Conservation (phyloP, 2,113 vertebrate genomes). For the Dendropsophus ebraccatus region DNA sequence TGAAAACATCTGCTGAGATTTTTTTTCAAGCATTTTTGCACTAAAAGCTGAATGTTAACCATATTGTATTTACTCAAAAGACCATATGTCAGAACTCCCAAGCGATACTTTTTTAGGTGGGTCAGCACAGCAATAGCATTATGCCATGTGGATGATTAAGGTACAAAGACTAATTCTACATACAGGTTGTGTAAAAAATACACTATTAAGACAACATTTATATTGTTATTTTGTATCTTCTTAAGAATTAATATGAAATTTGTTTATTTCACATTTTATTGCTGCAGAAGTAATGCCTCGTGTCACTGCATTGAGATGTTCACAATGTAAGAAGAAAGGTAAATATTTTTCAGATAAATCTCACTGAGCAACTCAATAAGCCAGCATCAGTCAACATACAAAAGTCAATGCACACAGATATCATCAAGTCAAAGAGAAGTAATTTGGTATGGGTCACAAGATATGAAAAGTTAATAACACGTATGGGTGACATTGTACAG, state of each 20-base stretch:
- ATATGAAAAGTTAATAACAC: background rate
- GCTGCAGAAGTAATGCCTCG: background rate
- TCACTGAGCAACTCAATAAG: slow-evolving; percentile 30
- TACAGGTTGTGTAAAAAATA: slow-evolving; percentile 6
- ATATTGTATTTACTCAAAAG: slow-evolving; percentile 59
- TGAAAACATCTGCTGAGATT: slow-evolving; percentile 55
- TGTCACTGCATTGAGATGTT: background rate
- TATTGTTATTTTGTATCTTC: background rate
- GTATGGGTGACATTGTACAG: background rate
- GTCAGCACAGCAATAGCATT: slow-evolving; percentile 53
- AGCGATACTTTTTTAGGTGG: slow-evolving; percentile 56
- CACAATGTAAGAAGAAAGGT: background rate
- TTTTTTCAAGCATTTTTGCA: slow-evolving; percentile 50
- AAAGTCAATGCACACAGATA: slow-evolving; percentile 42
- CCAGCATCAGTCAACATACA: slow-evolving; percentile 31
- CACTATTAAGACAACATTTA: background rate
- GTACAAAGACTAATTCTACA: slow-evolving; percentile 26
- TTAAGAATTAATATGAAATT: background rate
- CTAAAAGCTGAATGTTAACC: slow-evolving; percentile 59
- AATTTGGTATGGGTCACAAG: background rate
- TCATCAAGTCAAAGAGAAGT: slow-evolving; percentile 26
- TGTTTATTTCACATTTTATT: background rate
- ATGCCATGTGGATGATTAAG: slow-evolving; percentile 46
- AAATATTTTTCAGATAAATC: slow-evolving; percentile 21
- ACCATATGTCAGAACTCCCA: slow-evolving; percentile 57